These are phyloP conservation scores for Aradophagus sp. DNA, from an alignment of 1,140 invertebrate species.

Conservation along the genomic window DNA sequence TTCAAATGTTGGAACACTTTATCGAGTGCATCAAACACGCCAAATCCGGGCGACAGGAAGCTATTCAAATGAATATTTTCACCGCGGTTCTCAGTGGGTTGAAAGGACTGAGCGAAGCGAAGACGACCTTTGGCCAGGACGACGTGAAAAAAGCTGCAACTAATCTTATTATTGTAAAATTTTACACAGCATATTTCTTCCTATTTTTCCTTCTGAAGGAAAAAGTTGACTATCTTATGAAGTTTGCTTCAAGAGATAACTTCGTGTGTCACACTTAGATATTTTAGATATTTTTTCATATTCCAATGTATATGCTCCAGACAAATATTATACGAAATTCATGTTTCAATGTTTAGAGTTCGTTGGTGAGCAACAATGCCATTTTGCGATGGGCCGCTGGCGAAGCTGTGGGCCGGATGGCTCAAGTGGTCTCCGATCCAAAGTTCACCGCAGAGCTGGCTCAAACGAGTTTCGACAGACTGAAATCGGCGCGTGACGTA, in stretches of 20 bases:
- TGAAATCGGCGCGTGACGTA: conserved; percentile 91
- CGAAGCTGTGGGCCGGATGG: conserved; percentile 91
- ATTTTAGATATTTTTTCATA: too few species aligned
- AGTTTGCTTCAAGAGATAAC: too few species aligned
- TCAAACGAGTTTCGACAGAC: conserved; percentile 91
- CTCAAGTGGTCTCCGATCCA: conserved; percentile 89
- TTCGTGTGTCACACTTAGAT: too few species aligned
- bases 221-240: too few species aligned
- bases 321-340: too few species aligned
- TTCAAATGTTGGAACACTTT: conserved; percentile 98
- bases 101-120: conserved; percentile 90
- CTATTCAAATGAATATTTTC: conserved; percentile 97
- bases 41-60: conserved; percentile 93
- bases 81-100: conserved; percentile 93
- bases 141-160: conserved; percentile 91
- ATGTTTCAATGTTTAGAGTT: too few species aligned
- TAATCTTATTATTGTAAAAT: conserved; percentile 82
- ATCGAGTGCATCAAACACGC: conserved; percentile 94
- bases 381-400: conserved; percentile 91
- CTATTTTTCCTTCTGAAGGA: background rate
- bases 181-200: conserved; percentile 8
- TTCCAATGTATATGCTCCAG: too few species aligned
- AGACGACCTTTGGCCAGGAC: conserved; percentile 89
- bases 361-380: conserved; percentile 88
- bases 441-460: conserved; percentile 93